These are phyloP conservation scores for Psilopsiagon aurifrons DNA, from an alignment of 2,113 vertebrate species.

Conservation along the genomic window DNA sequence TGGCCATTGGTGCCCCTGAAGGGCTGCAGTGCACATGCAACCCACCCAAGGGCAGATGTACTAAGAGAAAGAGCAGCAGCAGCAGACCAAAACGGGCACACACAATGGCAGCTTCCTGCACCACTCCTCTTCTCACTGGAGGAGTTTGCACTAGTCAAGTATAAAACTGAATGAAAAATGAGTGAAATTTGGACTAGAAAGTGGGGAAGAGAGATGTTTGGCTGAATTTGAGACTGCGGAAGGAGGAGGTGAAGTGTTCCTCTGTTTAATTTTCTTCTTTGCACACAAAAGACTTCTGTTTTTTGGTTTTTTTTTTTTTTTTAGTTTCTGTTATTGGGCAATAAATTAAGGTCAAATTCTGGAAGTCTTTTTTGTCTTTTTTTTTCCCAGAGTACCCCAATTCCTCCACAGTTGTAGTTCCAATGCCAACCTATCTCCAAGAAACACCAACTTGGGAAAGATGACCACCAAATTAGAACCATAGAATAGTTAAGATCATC, in stretches of 20 bases:
- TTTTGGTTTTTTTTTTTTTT: no score
- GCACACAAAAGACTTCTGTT: background rate
- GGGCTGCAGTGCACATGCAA: background rate
- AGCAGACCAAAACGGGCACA: background rate
- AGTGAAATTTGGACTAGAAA: background rate
- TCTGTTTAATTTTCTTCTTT: background rate
- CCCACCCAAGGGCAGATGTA: background rate
- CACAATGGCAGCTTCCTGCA: background rate
- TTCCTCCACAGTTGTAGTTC: background rate
- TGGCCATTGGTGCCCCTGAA: background rate
- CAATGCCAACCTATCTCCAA: background rate
- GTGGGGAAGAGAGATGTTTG: background rate
- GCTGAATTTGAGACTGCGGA: background rate
- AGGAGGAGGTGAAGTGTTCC: background rate
- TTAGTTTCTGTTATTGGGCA: background rate
- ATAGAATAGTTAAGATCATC: no score
- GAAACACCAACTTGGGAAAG: background rate
- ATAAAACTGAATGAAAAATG: background rate
- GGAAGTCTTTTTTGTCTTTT: background rate
- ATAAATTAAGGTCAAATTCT: background rate
- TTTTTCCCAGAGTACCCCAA: background rate
- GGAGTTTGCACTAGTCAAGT: background rate
- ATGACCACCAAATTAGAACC: background rate
- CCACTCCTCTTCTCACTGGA: background rate
- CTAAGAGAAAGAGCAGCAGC: background rate